Evolutionary conservation across 2,888 invertebrate genomes (phyloP), one percentile per base, ranked within the genome.

Genomic region (Chloroclystis v-ata): DNA sequence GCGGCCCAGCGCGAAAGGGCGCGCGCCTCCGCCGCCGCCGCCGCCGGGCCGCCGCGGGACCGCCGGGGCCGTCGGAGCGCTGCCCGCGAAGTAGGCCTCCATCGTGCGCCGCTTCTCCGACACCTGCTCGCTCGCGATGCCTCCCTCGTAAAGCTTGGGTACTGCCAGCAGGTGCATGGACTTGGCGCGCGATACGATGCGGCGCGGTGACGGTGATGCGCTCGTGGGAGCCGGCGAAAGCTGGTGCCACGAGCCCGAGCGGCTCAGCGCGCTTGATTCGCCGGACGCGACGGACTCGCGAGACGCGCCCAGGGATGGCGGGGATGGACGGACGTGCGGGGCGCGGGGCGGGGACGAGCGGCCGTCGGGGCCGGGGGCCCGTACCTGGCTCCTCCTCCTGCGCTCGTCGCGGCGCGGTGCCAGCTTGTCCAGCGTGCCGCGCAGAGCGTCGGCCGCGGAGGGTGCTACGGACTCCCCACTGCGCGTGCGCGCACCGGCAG

Each of bases 201-300:
- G 77, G 28, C 85, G 78, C 8, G 90, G 85, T 3, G 89, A 82
- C 5, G 76, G 60, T 35, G 81, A 59, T 75, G 59, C 35, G 75
- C 86, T 73, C 67, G 72, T 44, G 14, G 89, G 74, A 47, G 56
- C 53, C 35, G 88, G 89, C 89, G 49, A 50, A 50, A 94, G 86
- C 65, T 94, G 93, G 69, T 94, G 93, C 95, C 94, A 95, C 2
- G 94, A 94, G 70, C 94, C 94, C 6, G 94, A 94, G 72, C 94
- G 93, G 61, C 63, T 72, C 59, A 72, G 75, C 37, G 69, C 58
- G 43, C 75, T 60, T 14, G 82, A 20, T 5, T 20, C 20, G 20
- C 20, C 3, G 5, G 20, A 20, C 20, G 20, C 20, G 20, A n/a
- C 7, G 29, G 29, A 79, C 62, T 81, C 65, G 69, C 82, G 79